phyloP scores from a whole-genome alignment of 2,113 vertebrate genomes.

The Corydoras sp. region DNA sequence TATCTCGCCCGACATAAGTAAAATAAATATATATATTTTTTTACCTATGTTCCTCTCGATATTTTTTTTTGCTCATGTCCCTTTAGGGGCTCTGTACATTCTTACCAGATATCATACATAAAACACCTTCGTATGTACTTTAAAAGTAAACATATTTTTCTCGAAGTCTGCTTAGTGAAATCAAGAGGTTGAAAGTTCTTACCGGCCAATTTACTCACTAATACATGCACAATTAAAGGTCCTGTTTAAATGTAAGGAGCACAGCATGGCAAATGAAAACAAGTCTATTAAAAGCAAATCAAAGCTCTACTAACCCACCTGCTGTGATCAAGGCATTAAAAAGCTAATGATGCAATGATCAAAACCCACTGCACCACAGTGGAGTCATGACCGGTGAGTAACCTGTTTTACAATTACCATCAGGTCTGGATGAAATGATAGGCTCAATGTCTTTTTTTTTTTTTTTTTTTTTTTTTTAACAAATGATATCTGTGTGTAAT shows the following conservation, averaged over 20 bases:
- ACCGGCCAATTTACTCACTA: conserved; percentile 12
- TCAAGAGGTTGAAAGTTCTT: conserved; percentile 13
- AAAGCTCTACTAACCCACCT: conserved; percentile 24
- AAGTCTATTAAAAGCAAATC: conserved; percentile 34
- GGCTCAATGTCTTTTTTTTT: background rate
- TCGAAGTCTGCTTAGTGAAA: conserved; percentile 6
- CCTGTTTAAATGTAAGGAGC: conserved; percentile 19
- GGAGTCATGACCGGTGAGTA: background rate
- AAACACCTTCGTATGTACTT: background rate
- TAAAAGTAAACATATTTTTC: background rate
- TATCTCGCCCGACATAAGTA: too few species aligned
- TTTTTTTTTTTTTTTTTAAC: background rate
- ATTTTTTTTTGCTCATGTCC: too few species aligned
- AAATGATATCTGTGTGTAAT: conserved; percentile 6
- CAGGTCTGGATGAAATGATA: conserved; percentile 1
- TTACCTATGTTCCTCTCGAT: too few species aligned
- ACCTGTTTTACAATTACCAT: background rate
- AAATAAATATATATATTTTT: too few species aligned
- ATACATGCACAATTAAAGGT: conserved; percentile 25
- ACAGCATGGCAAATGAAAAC: conserved; percentile 25
- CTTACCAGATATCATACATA: background rate
- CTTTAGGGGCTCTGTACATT: too few species aligned
- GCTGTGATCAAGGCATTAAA: conserved; percentile 26
- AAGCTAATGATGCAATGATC: conserved; percentile 28
- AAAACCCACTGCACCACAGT: background rate